Evolutionary conservation across 2,888 invertebrate species (phyloP).

Genomic region (Drosophila prostipennis): DNA sequence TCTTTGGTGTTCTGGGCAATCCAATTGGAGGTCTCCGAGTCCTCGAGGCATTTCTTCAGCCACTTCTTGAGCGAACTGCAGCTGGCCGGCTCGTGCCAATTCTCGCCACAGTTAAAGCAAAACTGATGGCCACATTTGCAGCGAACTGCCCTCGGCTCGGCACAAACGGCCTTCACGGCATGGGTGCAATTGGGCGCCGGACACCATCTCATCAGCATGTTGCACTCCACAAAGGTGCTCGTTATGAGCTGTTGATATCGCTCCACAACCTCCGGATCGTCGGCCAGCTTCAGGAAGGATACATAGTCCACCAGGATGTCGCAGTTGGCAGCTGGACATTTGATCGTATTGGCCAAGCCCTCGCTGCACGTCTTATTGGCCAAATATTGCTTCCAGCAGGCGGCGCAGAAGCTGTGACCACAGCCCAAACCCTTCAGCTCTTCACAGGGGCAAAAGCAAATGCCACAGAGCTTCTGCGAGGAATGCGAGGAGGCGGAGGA

Average conservation of each 20-base stretch:
- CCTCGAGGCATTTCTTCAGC: constrained; percentile 99
- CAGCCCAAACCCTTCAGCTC: constrained; percentile 98
- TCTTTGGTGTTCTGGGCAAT: constrained; percentile 99
- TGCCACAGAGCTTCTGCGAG: constrained; percentile 91
- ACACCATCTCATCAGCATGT: constrained; percentile 98
- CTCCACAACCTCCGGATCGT: constrained; percentile 93
- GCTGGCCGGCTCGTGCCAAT: constrained; percentile 99
- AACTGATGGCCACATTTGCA: constrained; percentile 97
- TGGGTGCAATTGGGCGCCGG: constrained; percentile 98
- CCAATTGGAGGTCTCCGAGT: constrained; percentile 99
- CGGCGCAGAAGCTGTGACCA: constrained; percentile 97
- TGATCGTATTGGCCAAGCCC: constrained; percentile 97
- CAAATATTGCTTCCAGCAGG: constrained; percentile 98
- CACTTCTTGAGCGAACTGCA: constrained; percentile 96
- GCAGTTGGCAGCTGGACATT: constrained; percentile 98
- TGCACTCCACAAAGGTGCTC: constrained; percentile 99
- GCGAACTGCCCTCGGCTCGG: constrained; percentile 94
- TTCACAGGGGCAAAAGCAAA: constrained; percentile 94
- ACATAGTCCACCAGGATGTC: constrained; percentile 99
- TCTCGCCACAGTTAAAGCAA: constrained; percentile 98
- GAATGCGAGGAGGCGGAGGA: no score
- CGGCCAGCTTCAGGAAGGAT: constrained; percentile 95
- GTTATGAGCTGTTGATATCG: constrained; percentile 99
- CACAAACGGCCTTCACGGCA: constrained; percentile 95
- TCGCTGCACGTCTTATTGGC: constrained; percentile 99